Base-by-base conservation (phyloP, 2,888 invertebrate genomes). In the Acanthococcus lagerstroemiae region DNA sequence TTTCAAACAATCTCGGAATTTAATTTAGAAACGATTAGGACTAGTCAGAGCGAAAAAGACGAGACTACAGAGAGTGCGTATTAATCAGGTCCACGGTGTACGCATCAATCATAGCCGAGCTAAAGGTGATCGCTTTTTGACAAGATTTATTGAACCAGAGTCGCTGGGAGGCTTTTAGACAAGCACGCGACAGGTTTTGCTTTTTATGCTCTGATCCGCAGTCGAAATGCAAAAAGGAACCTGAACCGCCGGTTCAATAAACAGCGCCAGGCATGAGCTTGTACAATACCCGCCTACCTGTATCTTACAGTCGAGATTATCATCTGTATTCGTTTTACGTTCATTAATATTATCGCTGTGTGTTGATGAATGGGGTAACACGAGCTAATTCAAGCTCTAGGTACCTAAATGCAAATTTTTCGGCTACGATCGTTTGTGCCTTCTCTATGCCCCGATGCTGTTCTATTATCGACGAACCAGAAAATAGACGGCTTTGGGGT, bases 101-200 rank as follows among this genome's bases (percentile, higher is more conserved):
- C 15, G 5, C 58, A 58, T 58, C 58, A 58, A 58, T 58, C 58
- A 58, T 25, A 19, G 15, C 46, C 21, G 15, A 44, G 9, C 45
- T 15, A 17, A 58, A 58, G 44, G 58, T 58, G 46, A 58, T 58
- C 58, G 46, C n/a, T 58, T 58, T 58, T 58, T 58, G 58, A 58
- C 58, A 58, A 58, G 58, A 58, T 58, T 58, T 58, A 58, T 58
- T 58, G 25, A 46, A 58, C 24, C 9, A 15, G 26, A 58, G 46
- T 58, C 22, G 58, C 58, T 58, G 45, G 46, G 7, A 48, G 58
- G 58, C 58, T 58, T 58, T 46, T 25, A 17, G 24, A 48, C 58
- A 44, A 58, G 58, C 58, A 58, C 58, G 58, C 58, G 58, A 58
- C 58, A 58, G 58, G 58, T 58, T 58, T 45, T 46, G 21, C 25